Conservation (phyloP, 2,888 invertebrate genomes). For the Pyrrhosoma nymphula region DNA sequence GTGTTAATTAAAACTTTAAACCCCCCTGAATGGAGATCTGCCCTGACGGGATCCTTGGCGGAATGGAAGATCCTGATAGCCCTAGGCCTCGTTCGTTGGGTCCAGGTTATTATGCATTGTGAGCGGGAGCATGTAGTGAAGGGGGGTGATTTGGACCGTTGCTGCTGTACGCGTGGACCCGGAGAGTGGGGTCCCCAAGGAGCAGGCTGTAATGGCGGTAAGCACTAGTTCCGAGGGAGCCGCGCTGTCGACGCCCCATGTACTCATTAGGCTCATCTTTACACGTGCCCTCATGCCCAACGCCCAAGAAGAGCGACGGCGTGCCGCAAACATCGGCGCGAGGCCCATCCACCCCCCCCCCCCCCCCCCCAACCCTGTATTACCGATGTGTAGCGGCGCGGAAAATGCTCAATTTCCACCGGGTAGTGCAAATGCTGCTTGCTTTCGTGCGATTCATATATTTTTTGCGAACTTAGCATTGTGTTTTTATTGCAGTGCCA, state of each 20-base stretch:
- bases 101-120: conserved; percentile 32
- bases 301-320: background rate
- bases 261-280: background rate
- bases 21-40: background rate
- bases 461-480: background rate
- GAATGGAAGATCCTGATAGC: conserved; percentile 36
- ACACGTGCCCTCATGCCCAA: background rate
- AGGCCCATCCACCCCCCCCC: background rate
- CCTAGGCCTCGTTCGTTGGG: background rate
- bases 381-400: background rate
- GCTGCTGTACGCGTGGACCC: background rate
- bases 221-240: conserved; percentile 41
- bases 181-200: background rate
- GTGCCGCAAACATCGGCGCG: background rate
- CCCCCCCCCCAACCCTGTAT: background rate
- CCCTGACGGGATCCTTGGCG: background rate
- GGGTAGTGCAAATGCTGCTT: background rate
- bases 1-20: conserved; percentile 26
- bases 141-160: conserved; percentile 22
- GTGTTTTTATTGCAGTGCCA: background rate
- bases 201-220: background rate
- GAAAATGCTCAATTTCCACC: background rate
- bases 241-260: background rate
- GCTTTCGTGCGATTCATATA: background rate
- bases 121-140: background rate